Base-by-base conservation (phyloP, 2,888 invertebrate species). In the Steinernema hermaphroditum region DNA sequence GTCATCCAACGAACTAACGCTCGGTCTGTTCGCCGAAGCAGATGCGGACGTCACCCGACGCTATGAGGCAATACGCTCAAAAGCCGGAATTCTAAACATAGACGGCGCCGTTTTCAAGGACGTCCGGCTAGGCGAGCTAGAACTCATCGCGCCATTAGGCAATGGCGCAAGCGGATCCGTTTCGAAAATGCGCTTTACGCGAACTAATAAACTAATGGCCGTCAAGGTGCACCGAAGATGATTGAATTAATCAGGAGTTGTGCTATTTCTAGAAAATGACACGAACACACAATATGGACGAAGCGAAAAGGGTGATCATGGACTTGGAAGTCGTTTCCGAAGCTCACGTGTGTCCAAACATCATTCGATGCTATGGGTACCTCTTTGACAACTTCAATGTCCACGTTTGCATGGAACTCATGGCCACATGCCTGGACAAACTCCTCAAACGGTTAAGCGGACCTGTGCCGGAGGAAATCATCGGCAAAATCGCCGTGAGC, bases 331-430 rank as follows among this genome's bases (percentile, higher is more conserved):
- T 98, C 69, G 96, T 98, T 73, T 91, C 96, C n/a, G 93, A 96
- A 81, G 96, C 96, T 27, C 94, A 95, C 86, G 95, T 95, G 88
- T 97, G 97, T 89, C 93, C 93, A 44, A 95, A 93, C 89, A 98
- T 98, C 82, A 97, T 98, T 82, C 92, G 94, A 87, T 98, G 96
- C 88, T 91, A 94, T 85, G 98, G 98, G 54, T 96, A 95, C 89
- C 96, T 98, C 89, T 95, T 98, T 72, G 81, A 79, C 14, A 69
- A 62, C 37, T 83, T 83, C 0, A 96, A 97, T 88, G 96, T 98
- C 0, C 97, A 97, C 95, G 97, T 99, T 87, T 98, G 97, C 88
- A 99, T 98, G 98, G 98, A 98, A 89, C 90, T 97, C 80, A 98
- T 99, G 98, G 92, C 94, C 16, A 95, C 96, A 24, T 98, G 98